Evolutionary conservation across 92 coral and sea anemone species (phyloP).

Genomic region (Epizoanthus rinbou): DNA sequence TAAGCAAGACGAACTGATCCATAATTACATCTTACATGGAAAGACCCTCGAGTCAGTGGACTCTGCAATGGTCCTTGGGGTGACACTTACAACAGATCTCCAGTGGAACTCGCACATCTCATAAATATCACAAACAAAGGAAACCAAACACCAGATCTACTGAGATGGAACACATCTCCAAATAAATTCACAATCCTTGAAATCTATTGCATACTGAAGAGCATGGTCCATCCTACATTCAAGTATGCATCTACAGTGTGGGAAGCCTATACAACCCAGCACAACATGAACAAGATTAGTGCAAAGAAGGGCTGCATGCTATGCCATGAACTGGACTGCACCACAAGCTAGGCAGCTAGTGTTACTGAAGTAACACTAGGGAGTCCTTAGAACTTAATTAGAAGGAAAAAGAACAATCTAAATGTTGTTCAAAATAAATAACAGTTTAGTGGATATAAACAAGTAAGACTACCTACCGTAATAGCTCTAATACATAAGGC

Average conservation of each 20-base stretch:
- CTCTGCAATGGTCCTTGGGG: slow-evolving; percentile 3
- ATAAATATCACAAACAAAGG: not conserved
- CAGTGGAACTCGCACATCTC: not conserved
- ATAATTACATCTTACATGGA: slow-evolving; percentile 15
- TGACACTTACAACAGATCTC: not conserved
- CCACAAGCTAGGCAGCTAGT: too few species aligned
- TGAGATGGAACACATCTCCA: not conserved
- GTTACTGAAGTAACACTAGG: too few species aligned
- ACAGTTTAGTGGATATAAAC: not conserved
- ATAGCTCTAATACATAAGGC: too few species aligned
- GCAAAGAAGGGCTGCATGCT: too few species aligned
- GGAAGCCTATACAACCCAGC: not conserved
- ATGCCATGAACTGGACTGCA: too few species aligned
- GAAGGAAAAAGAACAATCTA: slow-evolving; percentile 4
- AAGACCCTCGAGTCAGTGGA: slow-evolving; percentile 9
- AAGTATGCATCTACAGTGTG: not conserved
- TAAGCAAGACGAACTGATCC: not conserved
- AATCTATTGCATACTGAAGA: not conserved
- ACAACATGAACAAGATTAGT: not conserved
- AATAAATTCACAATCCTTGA: not conserved
- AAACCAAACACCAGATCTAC: slow-evolving; percentile 11
- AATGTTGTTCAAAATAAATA: not conserved
- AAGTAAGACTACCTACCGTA: not conserved
- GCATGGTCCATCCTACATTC: not conserved
- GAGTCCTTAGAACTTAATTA: not conserved